Evolutionary conservation across 2,888 invertebrate species (phyloP), one percentile per base, ranked within the genome.

Genomic region (Ethmia dodecea): DNA sequence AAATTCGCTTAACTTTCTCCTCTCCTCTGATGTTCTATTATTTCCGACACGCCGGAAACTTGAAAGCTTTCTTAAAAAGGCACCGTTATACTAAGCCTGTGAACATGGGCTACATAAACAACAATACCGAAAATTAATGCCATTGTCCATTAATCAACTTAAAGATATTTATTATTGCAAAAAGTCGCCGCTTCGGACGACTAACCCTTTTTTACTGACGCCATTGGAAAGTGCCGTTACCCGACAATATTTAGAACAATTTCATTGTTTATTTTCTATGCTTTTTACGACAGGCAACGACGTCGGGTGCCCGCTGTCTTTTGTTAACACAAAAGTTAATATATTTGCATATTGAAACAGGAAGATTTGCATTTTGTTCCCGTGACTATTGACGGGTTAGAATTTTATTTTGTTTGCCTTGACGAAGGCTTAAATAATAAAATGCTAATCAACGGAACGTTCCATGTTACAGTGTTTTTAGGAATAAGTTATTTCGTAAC

Each of bases 91-190:
- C n/a, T n/a, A n/a, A n/a, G n/a, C n/a, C 22, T 22, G n/a, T 22
- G 22, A n/a, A 22, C 22, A n/a, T 3, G n/a, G 22, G 9, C 22
- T 22, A 62, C 62, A 57, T 55, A 71, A 71, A 79, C 65, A 74
- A 62, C 49, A 43, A 25, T 45, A 29, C 28, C 45, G 47, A 70
- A 74, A 67, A 67, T 76, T 73, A 70, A 78, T 66, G 35, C 74
- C 53, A 69, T 80, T 80, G 76, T 78, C 55, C 66, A 73, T 75
- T 76, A 80, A 80, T 81, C 71, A 75, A 71, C 61, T 63, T 74
- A 78, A 78, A 77, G 61, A 73, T 73, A 73, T 74, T 76, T 66
- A 42, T 43, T 52, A 43, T 60, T 40, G 71, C 76, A 76, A 74
- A 78, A 77, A 72, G 58, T 55, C 40, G 49, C 46, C 53, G 38